phyloP scores from a whole-genome alignment of 2,888 invertebrate species.

The Limnephilus lunatus region DNA sequence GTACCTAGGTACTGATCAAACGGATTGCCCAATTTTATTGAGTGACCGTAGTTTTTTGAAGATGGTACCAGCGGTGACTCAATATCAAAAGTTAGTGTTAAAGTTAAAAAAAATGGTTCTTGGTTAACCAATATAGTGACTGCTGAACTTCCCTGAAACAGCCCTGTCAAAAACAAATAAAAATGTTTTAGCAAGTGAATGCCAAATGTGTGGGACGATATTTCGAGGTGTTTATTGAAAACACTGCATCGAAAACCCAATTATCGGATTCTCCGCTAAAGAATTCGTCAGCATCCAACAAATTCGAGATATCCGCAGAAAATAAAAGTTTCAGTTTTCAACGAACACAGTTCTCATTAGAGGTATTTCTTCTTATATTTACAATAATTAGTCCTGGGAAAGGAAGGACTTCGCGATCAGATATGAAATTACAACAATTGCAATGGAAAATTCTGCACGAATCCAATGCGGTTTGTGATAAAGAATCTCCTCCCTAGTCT shows the following conservation, averaged over 20 bases:
- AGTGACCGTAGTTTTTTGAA: not conserved
- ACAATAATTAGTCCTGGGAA: slow-evolving; percentile 40
- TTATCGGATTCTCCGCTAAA: slow-evolving; percentile 21
- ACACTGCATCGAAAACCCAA: not conserved
- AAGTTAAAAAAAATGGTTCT: not conserved
- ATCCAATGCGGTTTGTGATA: slow-evolving; percentile 30
- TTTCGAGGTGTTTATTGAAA: slow-evolving; percentile 1
- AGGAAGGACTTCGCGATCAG: slow-evolving; percentile 23
- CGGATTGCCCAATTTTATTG: not conserved
- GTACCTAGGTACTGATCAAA: not conserved
- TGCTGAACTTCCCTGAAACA: not conserved
- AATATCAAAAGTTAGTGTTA: not conserved
- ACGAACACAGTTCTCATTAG: slow-evolving; percentile 14
- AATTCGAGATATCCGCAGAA: not conserved
- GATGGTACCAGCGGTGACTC: not conserved
- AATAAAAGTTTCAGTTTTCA: not conserved
- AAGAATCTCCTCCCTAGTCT: not conserved
- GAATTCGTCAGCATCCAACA: slow-evolving; percentile 36
- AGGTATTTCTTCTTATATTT: slow-evolving; percentile 26
- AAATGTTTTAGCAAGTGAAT: not conserved
- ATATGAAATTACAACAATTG: slow-evolving; percentile 51
- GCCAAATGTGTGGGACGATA: not conserved
- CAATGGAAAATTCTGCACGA: slow-evolving; percentile 45
- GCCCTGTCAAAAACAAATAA: not conserved
- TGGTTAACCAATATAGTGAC: not conserved